Evolutionary conservation across 2,797 vertebrate genomes (phyloP), one percentile per base, ranked within the genome.

Genomic region (Malacoraja senta): DNA sequence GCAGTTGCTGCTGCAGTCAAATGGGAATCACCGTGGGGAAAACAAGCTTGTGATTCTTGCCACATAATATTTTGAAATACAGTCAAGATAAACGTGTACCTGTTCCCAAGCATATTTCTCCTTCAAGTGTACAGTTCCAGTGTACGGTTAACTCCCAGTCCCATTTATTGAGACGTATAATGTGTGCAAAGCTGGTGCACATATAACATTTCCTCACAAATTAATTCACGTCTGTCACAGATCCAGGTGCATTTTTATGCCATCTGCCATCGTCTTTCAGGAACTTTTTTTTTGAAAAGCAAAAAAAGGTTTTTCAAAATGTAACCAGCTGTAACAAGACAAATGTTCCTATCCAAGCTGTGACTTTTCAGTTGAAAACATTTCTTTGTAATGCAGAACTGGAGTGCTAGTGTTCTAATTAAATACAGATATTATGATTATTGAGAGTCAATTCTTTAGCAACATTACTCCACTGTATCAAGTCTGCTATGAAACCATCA

Each of bases 1-100:
- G 95, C 94, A 96, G 96, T 96, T 96, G 97, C 96, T 96, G 21
- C 68, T 63, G 96, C 97, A 96, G 97, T 95, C 96, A 96, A 95
- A 96, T 95, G 94, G 96, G 63, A 88, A 88, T 88, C 84, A 88
- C 84, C 35, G 63, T 88, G 61, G 84, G 84, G 84, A 88, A 88
- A 88, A 88, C 83, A 88, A 88, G 84, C 84, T 68, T 68, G 84
- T 35, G 63, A 29, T 83, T 61, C 80, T 83, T 58, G 53, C 80
- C 80, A 61, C 80, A 83, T 79, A 79, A 79, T 83, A 44, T 83
- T 83, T 83, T 83, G 80, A 68, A 88, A 68, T 88, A 63, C 84
- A 88, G 84, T 88, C 84, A 68, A 68, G 84, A 88, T 88, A 88
- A 78, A 88, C 63, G n/a, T 68, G 53, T 88, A 88, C 84, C 84